Evolutionary conservation across 1,140 invertebrate genomes (phyloP).

Genomic region (Coelopa frigida): DNA sequence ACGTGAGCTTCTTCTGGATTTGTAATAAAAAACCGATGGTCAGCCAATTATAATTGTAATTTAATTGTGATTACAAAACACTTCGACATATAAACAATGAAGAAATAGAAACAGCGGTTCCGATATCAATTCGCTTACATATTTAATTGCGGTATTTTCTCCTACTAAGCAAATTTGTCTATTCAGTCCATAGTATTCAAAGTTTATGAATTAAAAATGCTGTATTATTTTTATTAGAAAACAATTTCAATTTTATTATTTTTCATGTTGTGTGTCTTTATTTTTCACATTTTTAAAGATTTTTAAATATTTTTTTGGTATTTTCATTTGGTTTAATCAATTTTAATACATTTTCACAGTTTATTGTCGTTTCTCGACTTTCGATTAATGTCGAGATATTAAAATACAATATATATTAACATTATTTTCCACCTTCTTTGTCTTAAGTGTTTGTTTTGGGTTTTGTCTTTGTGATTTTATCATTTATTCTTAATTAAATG

Average conservation of each 20-base stretch:
- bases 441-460: conserved; percentile 6
- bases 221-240: conserved; percentile 41
- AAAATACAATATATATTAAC: conserved; percentile 20
- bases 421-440: conserved; percentile 5
- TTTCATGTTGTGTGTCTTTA: conserved; percentile 5
- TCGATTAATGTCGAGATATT: conserved; percentile 44
- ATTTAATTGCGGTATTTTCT: too few relatives aligned
- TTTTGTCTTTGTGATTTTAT: conserved; percentile 1
- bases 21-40: too few relatives aligned
- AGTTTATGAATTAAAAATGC: too few relatives aligned
- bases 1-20: too few relatives aligned
- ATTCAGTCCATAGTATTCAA: too few relatives aligned
- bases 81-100: too few relatives aligned
- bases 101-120: too few relatives aligned
- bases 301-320: conserved; percentile 5
- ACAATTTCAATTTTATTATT: conserved; percentile 33
- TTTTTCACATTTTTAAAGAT: conserved; percentile 18
- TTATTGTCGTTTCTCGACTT: conserved; percentile 46
- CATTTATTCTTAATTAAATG: conserved; percentile 1
- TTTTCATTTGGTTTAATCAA: conserved; percentile 18
- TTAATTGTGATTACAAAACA: too few relatives aligned
- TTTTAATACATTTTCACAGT: conserved; percentile 45
- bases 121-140: too few relatives aligned
- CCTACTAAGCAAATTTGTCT: too few relatives aligned
- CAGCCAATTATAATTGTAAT: too few relatives aligned